A percentile compares a stretch with the other conserved stretches of the same genome.
These are phyloP conservation scores for Plotosus lineatus DNA, from an alignment of 2,113 vertebrate genomes.

Conservation along the genomic window DNA sequence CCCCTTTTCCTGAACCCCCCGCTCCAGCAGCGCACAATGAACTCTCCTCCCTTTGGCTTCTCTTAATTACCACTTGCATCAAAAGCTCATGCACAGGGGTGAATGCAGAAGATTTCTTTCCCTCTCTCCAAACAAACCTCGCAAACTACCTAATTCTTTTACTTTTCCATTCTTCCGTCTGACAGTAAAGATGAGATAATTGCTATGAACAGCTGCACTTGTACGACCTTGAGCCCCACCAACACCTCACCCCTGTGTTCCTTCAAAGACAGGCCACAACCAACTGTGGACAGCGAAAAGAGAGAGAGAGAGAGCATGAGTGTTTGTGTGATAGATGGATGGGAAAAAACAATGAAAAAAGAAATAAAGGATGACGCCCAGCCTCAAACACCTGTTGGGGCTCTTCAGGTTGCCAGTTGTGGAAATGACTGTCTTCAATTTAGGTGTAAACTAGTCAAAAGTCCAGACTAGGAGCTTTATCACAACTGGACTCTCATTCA, in stretches of 20 bases:
- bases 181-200: constrained; percentile 89
- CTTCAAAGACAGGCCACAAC: constrained; percentile 75
- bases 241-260: constrained; percentile 82
- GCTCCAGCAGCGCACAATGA: constrained; percentile 69
- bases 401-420: constrained; percentile 79
- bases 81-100: constrained; percentile 66
- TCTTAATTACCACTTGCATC: constrained; percentile 84
- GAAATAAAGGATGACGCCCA: constrained; percentile 62
- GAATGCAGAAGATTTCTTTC: constrained; percentile 69
- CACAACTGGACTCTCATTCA: neutral
- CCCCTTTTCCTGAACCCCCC: constrained; percentile 35
- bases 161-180: constrained; percentile 64
- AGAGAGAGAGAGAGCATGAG: constrained; percentile 58
- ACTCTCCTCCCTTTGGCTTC: constrained; percentile 77
- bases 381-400: constrained; percentile 86
- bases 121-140: constrained; percentile 43
- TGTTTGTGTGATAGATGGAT: constrained; percentile 22
- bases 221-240: constrained; percentile 82
- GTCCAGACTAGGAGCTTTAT: neutral
- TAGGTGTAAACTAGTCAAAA: constrained; percentile 53
- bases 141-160: constrained; percentile 54
- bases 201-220: constrained; percentile 94
- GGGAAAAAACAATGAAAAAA: constrained; percentile 20
- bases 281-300: constrained; percentile 47
- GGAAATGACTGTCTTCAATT: constrained; percentile 80